Evolutionary conservation across 1,140 invertebrate genomes (phyloP).

Genomic region (Bombus soroeensis): DNA sequence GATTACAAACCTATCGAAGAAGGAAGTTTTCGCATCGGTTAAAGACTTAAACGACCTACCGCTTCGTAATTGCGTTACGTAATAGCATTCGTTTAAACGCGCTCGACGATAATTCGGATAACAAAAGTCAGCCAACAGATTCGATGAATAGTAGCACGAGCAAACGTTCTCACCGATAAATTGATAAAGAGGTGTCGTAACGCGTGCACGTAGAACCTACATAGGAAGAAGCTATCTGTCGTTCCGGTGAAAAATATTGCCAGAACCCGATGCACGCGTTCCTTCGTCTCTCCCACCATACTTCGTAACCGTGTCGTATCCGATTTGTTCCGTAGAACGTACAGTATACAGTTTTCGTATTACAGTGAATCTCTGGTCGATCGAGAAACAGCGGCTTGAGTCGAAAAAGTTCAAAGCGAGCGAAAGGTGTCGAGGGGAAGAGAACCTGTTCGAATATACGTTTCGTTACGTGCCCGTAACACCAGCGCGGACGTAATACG

Average conservation of each 20-base stretch:
- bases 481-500: slow-evolving; percentile 36
- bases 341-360: too few relatives aligned
- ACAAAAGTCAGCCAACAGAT: background rate
- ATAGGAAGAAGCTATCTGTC: too few relatives aligned
- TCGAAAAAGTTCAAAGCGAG: slow-evolving; percentile 24
- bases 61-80: background rate
- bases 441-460: slow-evolving; percentile 54
- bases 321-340: background rate
- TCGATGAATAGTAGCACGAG: background rate
- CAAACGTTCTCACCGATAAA: background rate
- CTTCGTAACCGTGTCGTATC: background rate
- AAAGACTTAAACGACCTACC: background rate
- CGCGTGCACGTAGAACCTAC: too few relatives aligned
- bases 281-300: too few relatives aligned
- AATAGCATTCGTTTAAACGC: background rate
- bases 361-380: background rate
- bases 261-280: too few relatives aligned
- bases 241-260: background rate
- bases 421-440: slow-evolving; percentile 35
- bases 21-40: background rate
- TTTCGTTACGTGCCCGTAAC: slow-evolving; percentile 32
- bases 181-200: background rate
- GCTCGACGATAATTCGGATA: background rate
- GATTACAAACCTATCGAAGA: background rate
- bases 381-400: background rate